Evolutionary conservation across 2,888 invertebrate genomes (phyloP), one percentile per base, ranked within the genome.

Genomic region (Papilio gigon): DNA sequence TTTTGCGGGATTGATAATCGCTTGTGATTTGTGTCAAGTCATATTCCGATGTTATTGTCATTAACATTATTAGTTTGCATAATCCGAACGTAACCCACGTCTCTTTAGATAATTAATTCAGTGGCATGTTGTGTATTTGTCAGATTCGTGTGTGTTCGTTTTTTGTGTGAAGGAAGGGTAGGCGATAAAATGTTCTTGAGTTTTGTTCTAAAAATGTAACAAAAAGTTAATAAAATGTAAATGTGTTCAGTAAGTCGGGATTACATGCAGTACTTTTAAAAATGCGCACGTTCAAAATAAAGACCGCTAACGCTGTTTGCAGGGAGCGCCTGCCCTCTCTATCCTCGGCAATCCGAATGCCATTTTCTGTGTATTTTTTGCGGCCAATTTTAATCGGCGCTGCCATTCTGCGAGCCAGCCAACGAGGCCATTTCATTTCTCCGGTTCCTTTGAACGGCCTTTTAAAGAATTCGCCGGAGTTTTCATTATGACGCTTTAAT

Each of bases 351-450:
- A 87, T 89, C 87, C 86, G 78, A 82, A 76, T 75, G 79, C 78
- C 80, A 80, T 84, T 86, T 83, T 75, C 76, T 78, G 75, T 81
- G 80, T 79, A 84, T 81, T 87, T 90, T 89, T 89, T 88, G 85
- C 74, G 82, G 86, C 79, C 86, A 84, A 85, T 86, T 87, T 90
- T 87, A 89, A 90, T 88, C 86, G 87, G 82, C 87, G 87, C 85
- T 87, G 88, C 86, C 85, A 85, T 88, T 88, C 87, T 80, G 79
- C 77, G 81, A 76, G 77, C 74, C 70, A 70, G 72, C 74, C 76
- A 77, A 77, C 75, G 79, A 74, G 78, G 74, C 77, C 78, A 78
- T 81, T 84, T 81, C 80, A 80, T 86, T 86, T 82, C 78, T 75
- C 71, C 47, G 56, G 40, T 53, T 65, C 59, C 65, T 71, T 69